Percentiles rank a stretch among this genome's conserved stretches.
Evolutionary conservation across 2,113 vertebrate genomes (phyloP).

Genomic region (Dicaeum eximium): DNA sequence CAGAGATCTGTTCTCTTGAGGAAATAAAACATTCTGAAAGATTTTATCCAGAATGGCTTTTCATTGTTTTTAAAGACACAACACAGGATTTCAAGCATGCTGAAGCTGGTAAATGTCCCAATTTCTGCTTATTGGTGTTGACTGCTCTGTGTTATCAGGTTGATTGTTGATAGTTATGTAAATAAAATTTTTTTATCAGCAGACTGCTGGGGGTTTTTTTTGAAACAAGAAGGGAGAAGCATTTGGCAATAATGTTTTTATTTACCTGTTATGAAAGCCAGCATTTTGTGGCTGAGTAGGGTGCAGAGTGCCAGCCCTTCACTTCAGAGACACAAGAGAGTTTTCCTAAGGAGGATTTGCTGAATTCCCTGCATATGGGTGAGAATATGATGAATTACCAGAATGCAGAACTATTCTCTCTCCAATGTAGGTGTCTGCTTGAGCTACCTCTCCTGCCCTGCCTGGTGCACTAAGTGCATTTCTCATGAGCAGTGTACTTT

Average conservation of each 20-base stretch:
- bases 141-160: neutral
- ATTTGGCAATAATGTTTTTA: constrained; percentile 1
- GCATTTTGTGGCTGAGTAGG: neutral
- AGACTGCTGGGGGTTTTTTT: neutral
- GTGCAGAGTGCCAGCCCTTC: neutral
- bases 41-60: constrained; percentile 37
- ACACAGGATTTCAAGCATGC: neutral
- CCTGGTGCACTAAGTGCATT: neutral
- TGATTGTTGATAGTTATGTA: constrained; percentile 12
- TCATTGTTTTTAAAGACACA: constrained; percentile 63
- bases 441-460: neutral
- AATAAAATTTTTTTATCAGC: neutral
- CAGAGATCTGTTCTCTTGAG: constrained; percentile 40
- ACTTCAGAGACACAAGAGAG: neutral
- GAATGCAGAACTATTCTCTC: neutral
- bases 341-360: neutral
- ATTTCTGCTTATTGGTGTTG: neutral
- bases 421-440: neutral
- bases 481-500: neutral
- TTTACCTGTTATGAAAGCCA: neutral
- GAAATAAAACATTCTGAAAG: constrained; percentile 36
- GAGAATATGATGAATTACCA: neutral
- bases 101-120: constrained; percentile 13
- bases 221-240: neutral
- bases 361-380: neutral